phyloP scores from a whole-genome alignment of 2,113 vertebrate genomes.

The Psophia crepitans region DNA sequence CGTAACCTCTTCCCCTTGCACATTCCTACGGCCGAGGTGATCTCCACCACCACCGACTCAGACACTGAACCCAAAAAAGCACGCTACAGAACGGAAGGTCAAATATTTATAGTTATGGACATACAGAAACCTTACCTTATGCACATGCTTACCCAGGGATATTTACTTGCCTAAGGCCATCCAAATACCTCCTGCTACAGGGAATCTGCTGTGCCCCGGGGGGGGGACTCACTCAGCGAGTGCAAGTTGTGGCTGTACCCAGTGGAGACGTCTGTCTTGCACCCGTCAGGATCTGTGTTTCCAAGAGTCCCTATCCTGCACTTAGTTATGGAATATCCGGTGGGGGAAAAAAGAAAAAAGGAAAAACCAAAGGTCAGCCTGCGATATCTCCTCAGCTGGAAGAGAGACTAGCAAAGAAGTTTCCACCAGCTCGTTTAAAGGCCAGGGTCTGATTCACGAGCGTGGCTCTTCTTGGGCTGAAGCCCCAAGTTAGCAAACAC shows the following conservation, averaged over 20 bases:
- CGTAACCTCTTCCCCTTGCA: not conserved
- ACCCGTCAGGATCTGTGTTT: fast-evolving
- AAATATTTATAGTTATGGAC: not conserved
- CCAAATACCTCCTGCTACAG: not conserved
- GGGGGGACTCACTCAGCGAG: not conserved
- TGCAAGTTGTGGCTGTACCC: not conserved
- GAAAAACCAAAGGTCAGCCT: not conserved
- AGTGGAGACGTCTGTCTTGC: not conserved
- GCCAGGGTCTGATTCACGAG: not conserved
- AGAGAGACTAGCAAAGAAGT: not conserved
- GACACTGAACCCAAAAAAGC: not conserved
- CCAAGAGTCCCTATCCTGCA: not conserved
- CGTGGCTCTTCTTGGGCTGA: not conserved
- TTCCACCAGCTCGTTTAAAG: not conserved
- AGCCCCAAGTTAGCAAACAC: not conserved
- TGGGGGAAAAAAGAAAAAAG: too few species aligned
- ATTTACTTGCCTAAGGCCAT: not conserved
- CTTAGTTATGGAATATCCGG: not conserved
- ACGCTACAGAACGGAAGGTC: not conserved
- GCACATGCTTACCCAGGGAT: not conserved
- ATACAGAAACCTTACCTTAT: not conserved
- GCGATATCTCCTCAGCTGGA: not conserved
- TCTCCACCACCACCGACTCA: not conserved
- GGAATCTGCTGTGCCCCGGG: not conserved
- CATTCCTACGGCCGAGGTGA: too few species aligned